Base-by-base conservation (phyloP, 2,797 vertebrate species). In the Podarcis siculus region DNA sequence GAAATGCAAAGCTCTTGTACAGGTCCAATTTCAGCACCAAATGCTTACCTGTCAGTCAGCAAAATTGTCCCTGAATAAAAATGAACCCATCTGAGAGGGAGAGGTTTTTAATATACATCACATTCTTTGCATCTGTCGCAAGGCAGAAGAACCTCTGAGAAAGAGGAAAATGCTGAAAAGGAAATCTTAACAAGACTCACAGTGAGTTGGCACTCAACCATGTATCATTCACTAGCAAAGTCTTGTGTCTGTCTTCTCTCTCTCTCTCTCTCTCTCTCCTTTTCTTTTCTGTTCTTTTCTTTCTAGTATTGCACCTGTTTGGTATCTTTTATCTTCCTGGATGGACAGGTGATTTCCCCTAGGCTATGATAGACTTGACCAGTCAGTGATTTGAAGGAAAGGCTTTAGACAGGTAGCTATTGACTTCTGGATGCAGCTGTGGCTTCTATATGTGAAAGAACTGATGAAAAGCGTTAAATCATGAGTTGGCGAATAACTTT, bases 91-190 rank as follows among this genome's bases (percentile, higher is more conserved):
- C 95, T 96, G 95, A 96, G 97, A 97, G 71, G 89, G 95, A 95
- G 93, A 91, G 83, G 94, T 96, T 98, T 98, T 98, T 96, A 97
- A 98, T 98, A 97, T 97, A 97, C 97, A 98, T 98, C 96, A 96
- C 95, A 96, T 98, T 96, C 98, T 96, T 94, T 97, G 96, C 97
- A 96, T 97, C 96, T 97, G 85, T 92, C 88, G 93, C 92, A 69
- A 94, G 86, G 92, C 90, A 92, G 96, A 95, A 89, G 94, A 94
- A 90, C 89, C 93, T 93, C 89, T 88, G 92, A 91, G 87, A 93
- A 93, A 89, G 92, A 91, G 87, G 91, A 94, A 94, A 96, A 92
- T 92, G 91, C 87, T 91, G 93, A 92, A 96, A 96, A 87, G 90
- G 95, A 96, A 96, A 95, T 94, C 92, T 91, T 95, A 93, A 90